A percentile compares a stretch with the other conserved stretches of the same genome.
Evolutionary conservation across 2,113 vertebrate genomes (phyloP).

Genomic region (Platichthys flesus): DNA sequence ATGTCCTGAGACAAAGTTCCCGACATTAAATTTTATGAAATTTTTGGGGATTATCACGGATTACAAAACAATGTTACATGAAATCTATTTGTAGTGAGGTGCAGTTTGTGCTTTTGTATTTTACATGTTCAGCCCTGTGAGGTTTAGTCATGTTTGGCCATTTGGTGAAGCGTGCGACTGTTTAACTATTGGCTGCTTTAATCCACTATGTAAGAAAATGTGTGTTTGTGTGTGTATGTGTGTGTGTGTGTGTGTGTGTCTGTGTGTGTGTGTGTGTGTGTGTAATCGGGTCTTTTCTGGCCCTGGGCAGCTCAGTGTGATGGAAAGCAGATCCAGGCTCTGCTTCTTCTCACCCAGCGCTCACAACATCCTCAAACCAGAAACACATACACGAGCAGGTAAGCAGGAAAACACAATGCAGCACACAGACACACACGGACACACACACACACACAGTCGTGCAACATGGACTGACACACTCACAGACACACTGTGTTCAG

Average conservation of each 20-base stretch:
- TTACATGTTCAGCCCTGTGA: constrained; percentile 24
- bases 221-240: constrained; percentile 41
- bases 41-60: constrained; percentile 30
- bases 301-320: constrained; percentile 74
- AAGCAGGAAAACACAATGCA: constrained; percentile 39
- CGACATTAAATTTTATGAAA: constrained; percentile 13
- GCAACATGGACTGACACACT: background rate
- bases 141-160: constrained; percentile 50
- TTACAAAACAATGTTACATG: constrained; percentile 35
- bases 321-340: constrained; percentile 79
- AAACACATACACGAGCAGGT: constrained; percentile 46
- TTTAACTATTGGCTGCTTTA: constrained; percentile 57
- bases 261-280: constrained; percentile 50
- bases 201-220: constrained; percentile 55
- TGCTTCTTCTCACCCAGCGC: constrained; percentile 76
- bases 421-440: constrained; percentile 1
- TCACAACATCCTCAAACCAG: constrained; percentile 70
- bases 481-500: constrained; percentile 8
- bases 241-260: constrained; percentile 18
- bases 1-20: background rate
- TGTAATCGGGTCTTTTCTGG: constrained; percentile 47
- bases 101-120: constrained; percentile 30
- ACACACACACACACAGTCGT: background rate
- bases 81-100: constrained; percentile 41
- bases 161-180: constrained; percentile 35